Evolutionary conservation across 2,888 invertebrate genomes (phyloP), one percentile per base, ranked within the genome.

Genomic region (Sclerodermus sp.): DNA sequence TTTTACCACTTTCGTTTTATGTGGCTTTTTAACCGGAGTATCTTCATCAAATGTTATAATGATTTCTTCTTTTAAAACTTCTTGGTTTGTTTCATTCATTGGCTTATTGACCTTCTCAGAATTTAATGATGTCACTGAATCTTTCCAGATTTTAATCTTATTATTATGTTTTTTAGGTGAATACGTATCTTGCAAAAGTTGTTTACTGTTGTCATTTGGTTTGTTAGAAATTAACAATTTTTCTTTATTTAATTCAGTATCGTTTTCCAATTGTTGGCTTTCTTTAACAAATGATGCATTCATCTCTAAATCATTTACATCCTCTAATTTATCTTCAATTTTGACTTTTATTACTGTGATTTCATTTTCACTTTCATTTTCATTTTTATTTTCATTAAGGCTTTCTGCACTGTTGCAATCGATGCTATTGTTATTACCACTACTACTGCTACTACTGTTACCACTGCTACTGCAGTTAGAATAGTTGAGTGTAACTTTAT

Each of bases 111-210:
- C 52, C 54, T 15, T 47, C 41, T 6, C 31, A 8, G 14, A 45
- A 23, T 14, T 56, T 45, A 1, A 60, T 61, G n/a, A n/a, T 4
- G 65, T 53, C 12, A 52, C 17, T 6, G 67, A 62, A 48, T 72
- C 73, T 36, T 59, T 58, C 74, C 74, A 76, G 41, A 76, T 60
- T 53, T 64, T 62, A 38, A 75, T 70, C 41, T 57, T 61, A 41
- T 64, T 62, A 14, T 55, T 60, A 9, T 40, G 41, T 12, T 42
- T 41, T 39, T 3, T 18, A 43, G 23, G 23, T 23, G 23, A 23
- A 23, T 23, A 23, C 8, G 23, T 8, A 23, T 4, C 55, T 23
- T 23, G 23, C n/a, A n/a, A n/a, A n/a, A n/a, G n/a, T 23, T 23
- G 23, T 5, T 23, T 23, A 23, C 3, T 8, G 8, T 5, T 23